Base-by-base conservation (phyloP, 2,888 invertebrate genomes). In the Malacosoma neustria region DNA sequence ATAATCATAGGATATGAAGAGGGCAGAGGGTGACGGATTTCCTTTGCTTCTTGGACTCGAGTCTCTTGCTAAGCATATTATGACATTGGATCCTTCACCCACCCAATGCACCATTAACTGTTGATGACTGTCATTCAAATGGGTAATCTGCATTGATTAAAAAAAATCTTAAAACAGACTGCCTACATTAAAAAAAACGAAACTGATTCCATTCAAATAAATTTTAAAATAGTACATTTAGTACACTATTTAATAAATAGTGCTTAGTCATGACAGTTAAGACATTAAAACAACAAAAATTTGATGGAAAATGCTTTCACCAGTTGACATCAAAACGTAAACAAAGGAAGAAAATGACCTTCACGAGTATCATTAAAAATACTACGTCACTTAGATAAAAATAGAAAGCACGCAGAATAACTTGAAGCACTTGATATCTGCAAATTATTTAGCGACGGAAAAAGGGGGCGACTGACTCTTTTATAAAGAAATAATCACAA, bases 21-120 rank as follows among this genome's bases (percentile, higher is more conserved):
- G 90, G 13, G 92, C 89, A 33, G 95, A 94, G 13, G 93, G 90
- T 36, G 93, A 92, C 4, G 92, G 88, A 0, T 73, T 65, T 14
- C 74, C 81, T 38, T 81, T 73, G 43, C 75, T 74, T 33, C 80
- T 61, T 6, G 89, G 88, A 37, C 86, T 82, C 9, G 92, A 91
- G 67, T 95, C 93, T 51, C 92, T 87, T 2, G 95, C 94, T 45
- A 96, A 79, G 57, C 96, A 96, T 47, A 97, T 92, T 54, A 97
- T 93, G 14, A 95, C 93, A 73, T 94, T 91, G 42, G 94, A 94
- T 12, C 92, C 92, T 70, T 94, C 93, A 14, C 96, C 96, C 7
- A 95, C 93, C 96, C 97, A 97, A 72, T 96, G 95, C 6, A 97
- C 95, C 89, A 96, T 93, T 57, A 97, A 75, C 66, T 95, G 94